Base-by-base conservation (phyloP, 1,140 invertebrate genomes). In the Apolygus lucorum region DNA sequence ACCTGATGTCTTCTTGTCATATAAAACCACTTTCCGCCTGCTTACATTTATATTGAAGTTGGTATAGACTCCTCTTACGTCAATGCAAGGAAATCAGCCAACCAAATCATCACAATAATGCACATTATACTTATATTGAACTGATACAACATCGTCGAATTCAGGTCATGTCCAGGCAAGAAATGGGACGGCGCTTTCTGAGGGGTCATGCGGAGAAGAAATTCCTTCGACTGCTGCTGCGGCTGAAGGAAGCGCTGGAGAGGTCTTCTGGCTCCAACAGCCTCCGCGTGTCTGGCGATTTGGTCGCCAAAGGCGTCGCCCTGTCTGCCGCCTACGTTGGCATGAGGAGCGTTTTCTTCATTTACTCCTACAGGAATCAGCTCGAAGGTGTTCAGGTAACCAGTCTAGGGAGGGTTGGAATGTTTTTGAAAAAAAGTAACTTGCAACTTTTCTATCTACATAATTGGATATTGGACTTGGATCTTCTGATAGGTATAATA, bases 221-320 rank as follows among this genome's bases (percentile, higher is more conserved):
- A 24, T 59, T 59, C 22, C 22, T 59, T 17, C 54, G 54, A 4
- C 54, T 59, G 2, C 22, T 59, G 54, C 8, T 4, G 22, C 8
- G 54, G 54, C 22, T 59, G 54, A 59, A 59, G 22, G 54, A 59
- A 21, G 54, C 54, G 11, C 54, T 59, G 4, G 54, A 59, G 2
- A 13, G 54, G 22, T 4, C 22, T 17, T 4, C 4, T 14, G 54
- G 54, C 54, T 59, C 54, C 11, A 4, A 59, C 22, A 59, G 54
- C 11, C 22, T 24, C 22, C 11, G 54, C 2, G 54, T 59, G 4
- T 59, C 54, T 11, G 22, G 54, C 11, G 54, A 59, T 22, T 4
- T 59, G 11, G 22, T 59, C 4, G 54, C 54, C 13, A 59, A 59
- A 24, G 54, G 54, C 11, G 54, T 59, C 54, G 54, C 54, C 4